A percentile compares a stretch with the other conserved stretches of the same genome.
Conservation (phyloP, 2,888 invertebrate species). For the Biston stratarius region DNA sequence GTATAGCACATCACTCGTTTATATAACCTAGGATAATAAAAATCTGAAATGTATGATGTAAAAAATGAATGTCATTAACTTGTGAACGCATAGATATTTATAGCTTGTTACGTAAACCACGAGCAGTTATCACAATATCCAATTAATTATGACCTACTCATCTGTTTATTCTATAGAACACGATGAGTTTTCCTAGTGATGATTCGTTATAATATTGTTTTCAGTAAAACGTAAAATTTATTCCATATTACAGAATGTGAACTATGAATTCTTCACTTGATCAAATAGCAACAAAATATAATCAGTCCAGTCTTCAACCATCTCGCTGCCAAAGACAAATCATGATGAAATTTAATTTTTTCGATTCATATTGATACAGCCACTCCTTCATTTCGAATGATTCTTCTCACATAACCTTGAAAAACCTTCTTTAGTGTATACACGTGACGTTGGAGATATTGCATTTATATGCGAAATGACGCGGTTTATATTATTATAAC, state of each 20-base stretch:
- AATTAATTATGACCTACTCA: slow-evolving; percentile 36
- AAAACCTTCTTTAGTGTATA: slow-evolving; percentile 45
- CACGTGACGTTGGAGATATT: slow-evolving; percentile 50
- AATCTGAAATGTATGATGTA: slow-evolving; percentile 20
- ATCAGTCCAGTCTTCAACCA: no score
- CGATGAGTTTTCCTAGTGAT: background rate
- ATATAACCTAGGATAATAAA: background rate
- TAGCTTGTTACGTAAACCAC: slow-evolving; percentile 28
- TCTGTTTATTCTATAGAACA: slow-evolving; percentile 6
- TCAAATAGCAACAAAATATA: background rate
- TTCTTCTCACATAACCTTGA: slow-evolving; percentile 41
- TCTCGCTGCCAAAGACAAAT: no score
- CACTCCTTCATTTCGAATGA: no score
- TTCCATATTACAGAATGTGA: background rate
- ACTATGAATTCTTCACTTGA: background rate
- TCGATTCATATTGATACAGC: no score
- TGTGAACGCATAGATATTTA: slow-evolving; percentile 41
- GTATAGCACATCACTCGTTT: background rate
- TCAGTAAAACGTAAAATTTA: background rate
- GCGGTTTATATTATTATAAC: slow-evolving; percentile 46
- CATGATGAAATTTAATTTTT: no score
- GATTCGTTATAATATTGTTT: background rate
- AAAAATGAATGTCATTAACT: background rate
- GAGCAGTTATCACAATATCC: slow-evolving; percentile 45
- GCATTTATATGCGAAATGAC: slow-evolving; percentile 58